Evolutionary conservation across 2,797 vertebrate species (phyloP).

Genomic region (Centroberyx gerrardi): DNA sequence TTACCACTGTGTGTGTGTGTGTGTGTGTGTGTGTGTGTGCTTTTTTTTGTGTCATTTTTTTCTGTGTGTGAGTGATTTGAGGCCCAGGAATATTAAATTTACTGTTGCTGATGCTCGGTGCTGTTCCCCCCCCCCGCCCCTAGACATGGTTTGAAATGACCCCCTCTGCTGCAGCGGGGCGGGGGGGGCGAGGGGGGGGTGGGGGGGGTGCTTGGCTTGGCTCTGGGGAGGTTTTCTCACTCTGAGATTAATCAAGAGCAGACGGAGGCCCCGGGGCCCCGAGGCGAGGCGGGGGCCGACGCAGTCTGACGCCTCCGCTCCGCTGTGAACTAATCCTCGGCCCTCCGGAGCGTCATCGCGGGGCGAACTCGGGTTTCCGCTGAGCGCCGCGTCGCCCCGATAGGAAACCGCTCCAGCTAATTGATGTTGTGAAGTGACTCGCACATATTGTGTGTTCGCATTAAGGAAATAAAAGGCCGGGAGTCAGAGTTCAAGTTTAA

Average conservation of each 20-base stretch:
- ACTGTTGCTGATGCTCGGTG: slow-evolving; percentile 67
- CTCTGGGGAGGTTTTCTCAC: slow-evolving; percentile 77
- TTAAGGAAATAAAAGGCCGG: not conserved
- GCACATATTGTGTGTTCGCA: not conserved
- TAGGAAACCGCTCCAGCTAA: slow-evolving; percentile 16
- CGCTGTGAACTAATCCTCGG: slow-evolving; percentile 72
- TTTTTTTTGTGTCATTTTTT: too few species aligned
- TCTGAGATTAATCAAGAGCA: slow-evolving; percentile 83
- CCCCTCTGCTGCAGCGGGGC: slow-evolving; percentile 60
- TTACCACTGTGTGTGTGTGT: not conserved
- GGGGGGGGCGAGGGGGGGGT: not conserved
- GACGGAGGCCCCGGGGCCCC: slow-evolving; percentile 70
- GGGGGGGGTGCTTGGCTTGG: slow-evolving; percentile 31
- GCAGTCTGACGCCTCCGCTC: slow-evolving; percentile 72
- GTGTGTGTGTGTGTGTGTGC: slow-evolving; percentile 12
- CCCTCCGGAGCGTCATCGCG: slow-evolving; percentile 36
- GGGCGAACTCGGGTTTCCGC: slow-evolving; percentile 48
- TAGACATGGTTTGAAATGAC: slow-evolving; percentile 66
- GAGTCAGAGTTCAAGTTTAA: not conserved
- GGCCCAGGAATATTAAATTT: slow-evolving; percentile 64
- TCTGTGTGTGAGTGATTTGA: slow-evolving; percentile 21
- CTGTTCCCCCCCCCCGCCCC: slow-evolving; percentile 53
- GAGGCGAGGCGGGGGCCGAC: slow-evolving; percentile 72
- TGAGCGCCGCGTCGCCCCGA: slow-evolving; percentile 14
- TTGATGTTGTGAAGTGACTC: slow-evolving; percentile 7